Percentiles rank a stretch among this genome's conserved stretches.
phyloP scores from a whole-genome alignment of 2,888 invertebrate genomes.

The Biston stratarius region DNA sequence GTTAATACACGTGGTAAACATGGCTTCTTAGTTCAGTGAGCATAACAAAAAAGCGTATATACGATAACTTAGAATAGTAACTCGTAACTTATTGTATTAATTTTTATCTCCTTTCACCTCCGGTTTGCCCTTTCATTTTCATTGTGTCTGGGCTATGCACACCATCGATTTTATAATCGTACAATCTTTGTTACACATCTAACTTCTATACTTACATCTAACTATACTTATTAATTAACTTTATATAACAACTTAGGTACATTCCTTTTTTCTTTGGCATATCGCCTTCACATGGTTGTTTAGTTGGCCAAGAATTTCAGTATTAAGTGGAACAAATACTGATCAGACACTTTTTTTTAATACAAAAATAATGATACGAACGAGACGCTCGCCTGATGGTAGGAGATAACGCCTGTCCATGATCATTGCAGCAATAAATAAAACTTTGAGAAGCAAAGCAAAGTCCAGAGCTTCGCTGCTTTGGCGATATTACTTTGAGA shows the following conservation, averaged over 20 bases:
- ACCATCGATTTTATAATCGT: constrained; percentile 17
- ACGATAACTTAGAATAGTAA: background rate
- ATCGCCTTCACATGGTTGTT: background rate
- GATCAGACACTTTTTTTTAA: no score
- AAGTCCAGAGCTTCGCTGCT: no score
- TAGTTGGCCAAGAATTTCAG: background rate
- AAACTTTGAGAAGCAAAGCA: no score
- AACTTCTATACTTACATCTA: no score
- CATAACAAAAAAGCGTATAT: background rate
- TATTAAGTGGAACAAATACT: background rate
- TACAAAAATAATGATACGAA: no score
- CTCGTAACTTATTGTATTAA: background rate
- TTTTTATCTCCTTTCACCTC: constrained; percentile 25
- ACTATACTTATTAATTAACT: background rate
- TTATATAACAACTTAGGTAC: constrained; percentile 20
- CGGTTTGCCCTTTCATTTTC: constrained; percentile 27
- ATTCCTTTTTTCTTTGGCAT: background rate
- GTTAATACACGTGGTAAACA: no score
- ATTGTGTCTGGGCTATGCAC: constrained; percentile 17
- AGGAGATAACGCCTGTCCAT: no score
- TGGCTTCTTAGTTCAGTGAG: no score
- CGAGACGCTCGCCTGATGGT: no score
- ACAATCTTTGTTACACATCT: constrained; percentile 12
- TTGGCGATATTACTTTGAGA: no score
- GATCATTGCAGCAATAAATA: no score